Base-by-base conservation (phyloP, 2,113 vertebrate genomes). In the Pungitius pungitius region DNA sequence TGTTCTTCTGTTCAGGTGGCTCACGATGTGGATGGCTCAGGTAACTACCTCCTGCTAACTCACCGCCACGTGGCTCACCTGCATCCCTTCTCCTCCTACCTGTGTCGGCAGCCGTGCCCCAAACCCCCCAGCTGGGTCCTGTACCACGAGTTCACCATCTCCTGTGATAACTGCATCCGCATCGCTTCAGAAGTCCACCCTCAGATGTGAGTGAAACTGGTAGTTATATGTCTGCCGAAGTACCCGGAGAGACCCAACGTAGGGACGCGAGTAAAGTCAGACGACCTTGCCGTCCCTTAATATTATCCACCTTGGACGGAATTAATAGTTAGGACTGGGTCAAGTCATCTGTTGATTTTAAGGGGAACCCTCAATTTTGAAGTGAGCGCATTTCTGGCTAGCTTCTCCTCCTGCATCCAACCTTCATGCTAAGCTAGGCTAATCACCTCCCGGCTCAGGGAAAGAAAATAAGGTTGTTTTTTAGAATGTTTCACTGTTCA, bases 51-150 rank as follows among this genome's bases (percentile, higher is more conserved):
- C 47, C 96, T 97, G 93, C 60, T 97, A 26, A 94, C 93, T 17
- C 95, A 96, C 77, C 96, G 94, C 80, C 96, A 98, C 13, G 93
- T 97, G 62, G 95, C 96, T 26, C 96, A 97, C 90, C 91, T 97
- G 69, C 95, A 97, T 17, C 94, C 95, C 0, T 92, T 81, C 76
- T 96, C 93, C 0, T 97, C 96, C 85, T 99, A 97, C 88, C 88
- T 87, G 39, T 97, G 95, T 14, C 86, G 84, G 1, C 96, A 96
- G 85, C 88, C 89, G 71, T 91, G 62, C 92, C 96, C 0, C 89
- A 91, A 64, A 94, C 85, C 93, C 87, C 33, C 95, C 73, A 94
- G 94, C 0, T 97, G 96, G 96, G 94, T 98, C 57, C 87, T 98
- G 51, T 98, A 96, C 92, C 95, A 97, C 0, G 86, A 96, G 43